Conservation (phyloP, 2,797 vertebrate species). For the Ceyx erithaca region DNA sequence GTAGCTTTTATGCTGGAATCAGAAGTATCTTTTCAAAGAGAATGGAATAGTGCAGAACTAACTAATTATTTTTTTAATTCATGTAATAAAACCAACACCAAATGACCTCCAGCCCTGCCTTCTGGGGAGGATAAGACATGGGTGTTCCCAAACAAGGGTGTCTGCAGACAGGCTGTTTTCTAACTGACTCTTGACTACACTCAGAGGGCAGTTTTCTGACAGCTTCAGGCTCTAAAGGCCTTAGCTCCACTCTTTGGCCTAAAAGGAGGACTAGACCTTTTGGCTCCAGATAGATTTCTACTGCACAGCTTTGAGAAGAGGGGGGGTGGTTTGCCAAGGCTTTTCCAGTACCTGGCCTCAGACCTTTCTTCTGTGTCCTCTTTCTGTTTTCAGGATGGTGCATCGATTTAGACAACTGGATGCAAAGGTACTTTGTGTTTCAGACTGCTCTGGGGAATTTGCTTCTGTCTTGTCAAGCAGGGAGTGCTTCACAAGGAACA, state of each 20-base stretch:
- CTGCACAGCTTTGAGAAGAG: background rate
- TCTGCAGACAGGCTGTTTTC: background rate
- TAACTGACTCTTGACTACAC: background rate
- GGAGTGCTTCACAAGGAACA: background rate
- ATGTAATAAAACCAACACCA: background rate
- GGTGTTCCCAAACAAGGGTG: background rate
- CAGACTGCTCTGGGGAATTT: background rate
- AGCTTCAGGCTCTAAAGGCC: background rate
- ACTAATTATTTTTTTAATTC: background rate
- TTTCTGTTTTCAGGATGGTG: constrained; percentile 67
- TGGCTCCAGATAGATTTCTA: background rate
- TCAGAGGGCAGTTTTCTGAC: background rate
- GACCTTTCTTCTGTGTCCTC: background rate
- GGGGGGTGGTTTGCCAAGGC: too few species aligned
- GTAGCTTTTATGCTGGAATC: background rate
- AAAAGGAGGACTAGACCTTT: background rate
- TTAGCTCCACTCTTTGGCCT: background rate
- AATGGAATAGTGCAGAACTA: background rate
- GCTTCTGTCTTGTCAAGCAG: background rate
- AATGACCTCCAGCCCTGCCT: background rate
- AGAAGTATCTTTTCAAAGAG: background rate
- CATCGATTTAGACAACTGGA: constrained; percentile 81
- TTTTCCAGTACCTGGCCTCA: background rate
- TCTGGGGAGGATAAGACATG: background rate
- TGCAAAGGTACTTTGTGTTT: constrained; percentile 72